Evolutionary conservation across 2,797 vertebrate genomes (phyloP).

Genomic region (Odontamblyopus lacepedii): DNA sequence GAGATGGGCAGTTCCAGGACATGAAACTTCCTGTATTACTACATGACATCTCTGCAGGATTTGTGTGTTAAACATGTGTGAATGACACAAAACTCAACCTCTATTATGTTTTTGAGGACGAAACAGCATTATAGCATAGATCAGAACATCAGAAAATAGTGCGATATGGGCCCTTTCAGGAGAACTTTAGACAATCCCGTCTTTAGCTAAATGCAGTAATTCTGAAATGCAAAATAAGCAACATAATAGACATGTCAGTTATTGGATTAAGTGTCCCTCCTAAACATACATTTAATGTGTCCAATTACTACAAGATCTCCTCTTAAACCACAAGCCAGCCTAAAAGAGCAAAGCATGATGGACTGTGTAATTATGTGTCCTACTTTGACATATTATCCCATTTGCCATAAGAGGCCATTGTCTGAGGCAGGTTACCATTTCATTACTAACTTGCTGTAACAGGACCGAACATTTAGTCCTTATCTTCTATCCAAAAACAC

Average conservation of each 20-base stretch:
- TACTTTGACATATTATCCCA: conserved; percentile 43
- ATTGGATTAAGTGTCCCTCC: background rate
- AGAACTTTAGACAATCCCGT: too few relatives aligned
- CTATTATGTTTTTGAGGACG: too few relatives aligned
- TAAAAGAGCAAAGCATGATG: conserved; percentile 25
- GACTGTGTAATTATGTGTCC: conserved; percentile 38
- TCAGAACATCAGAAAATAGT: too few relatives aligned
- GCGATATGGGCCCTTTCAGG: too few relatives aligned
- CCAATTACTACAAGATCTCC: conserved; percentile 36
- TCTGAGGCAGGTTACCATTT: conserved; percentile 46
- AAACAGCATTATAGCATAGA: too few relatives aligned
- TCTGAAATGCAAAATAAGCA: background rate
- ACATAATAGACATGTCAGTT: conserved; percentile 3
- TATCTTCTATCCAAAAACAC: conserved; percentile 47
- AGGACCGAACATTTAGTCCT: conserved; percentile 55
- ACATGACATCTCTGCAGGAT: too few relatives aligned
- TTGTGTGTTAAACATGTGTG: too few relatives aligned
- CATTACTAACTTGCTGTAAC: conserved; percentile 68
- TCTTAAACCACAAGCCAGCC: conserved; percentile 20
- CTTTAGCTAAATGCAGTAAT: background rate
- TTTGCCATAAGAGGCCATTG: conserved; percentile 27
- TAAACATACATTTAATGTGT: conserved; percentile 17
- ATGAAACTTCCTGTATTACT: too few relatives aligned
- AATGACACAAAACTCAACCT: too few relatives aligned
- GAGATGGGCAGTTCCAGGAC: too few relatives aligned